These are phyloP conservation scores for Drosophila nigricruria DNA, from an alignment of 2,888 invertebrate genomes.

Conservation along the genomic window DNA sequence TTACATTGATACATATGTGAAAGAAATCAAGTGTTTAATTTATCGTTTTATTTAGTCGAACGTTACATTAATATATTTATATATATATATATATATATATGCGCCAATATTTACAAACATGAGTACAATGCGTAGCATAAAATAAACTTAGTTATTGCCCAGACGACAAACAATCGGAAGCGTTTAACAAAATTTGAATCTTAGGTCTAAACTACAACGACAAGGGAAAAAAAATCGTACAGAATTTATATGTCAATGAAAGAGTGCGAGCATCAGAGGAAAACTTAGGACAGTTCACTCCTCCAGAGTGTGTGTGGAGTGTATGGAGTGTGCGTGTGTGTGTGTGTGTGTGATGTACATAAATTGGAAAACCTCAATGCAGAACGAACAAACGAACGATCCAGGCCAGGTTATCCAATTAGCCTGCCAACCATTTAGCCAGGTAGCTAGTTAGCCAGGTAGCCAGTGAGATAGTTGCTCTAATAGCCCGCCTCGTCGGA, in stretches of 20 bases:
- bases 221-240: conserved; percentile 30
- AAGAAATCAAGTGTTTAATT: conserved; percentile 35
- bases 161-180: conserved; percentile 50
- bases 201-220: conserved; percentile 53
- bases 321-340: neutral
- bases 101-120: conserved; percentile 77
- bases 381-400: conserved; percentile 27
- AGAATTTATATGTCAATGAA: conserved; percentile 40
- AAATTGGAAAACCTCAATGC: conserved; percentile 47
- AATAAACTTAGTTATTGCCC: conserved; percentile 57
- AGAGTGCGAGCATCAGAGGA: conserved; percentile 44
- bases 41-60: conserved; percentile 42
- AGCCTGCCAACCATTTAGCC: conserved; percentile 6
- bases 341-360: conserved; percentile 29
- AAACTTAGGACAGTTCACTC: conserved; percentile 18
- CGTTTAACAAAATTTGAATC: conserved; percentile 38
- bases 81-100: conserved; percentile 35
- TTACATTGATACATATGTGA: conserved; percentile 17
- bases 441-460: conserved; percentile 8
- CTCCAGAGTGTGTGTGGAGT: conserved; percentile 18
- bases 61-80: conserved; percentile 33
- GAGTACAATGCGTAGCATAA: conserved; percentile 56
- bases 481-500: conserved; percentile 85
- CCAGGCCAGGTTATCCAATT: conserved; percentile 19
- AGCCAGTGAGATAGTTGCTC: conserved; percentile 14